Percentiles rank a stretch among this genome's conserved stretches.
phyloP scores from a whole-genome alignment of 2,113 vertebrate genomes.

The Colinus virginianus region DNA sequence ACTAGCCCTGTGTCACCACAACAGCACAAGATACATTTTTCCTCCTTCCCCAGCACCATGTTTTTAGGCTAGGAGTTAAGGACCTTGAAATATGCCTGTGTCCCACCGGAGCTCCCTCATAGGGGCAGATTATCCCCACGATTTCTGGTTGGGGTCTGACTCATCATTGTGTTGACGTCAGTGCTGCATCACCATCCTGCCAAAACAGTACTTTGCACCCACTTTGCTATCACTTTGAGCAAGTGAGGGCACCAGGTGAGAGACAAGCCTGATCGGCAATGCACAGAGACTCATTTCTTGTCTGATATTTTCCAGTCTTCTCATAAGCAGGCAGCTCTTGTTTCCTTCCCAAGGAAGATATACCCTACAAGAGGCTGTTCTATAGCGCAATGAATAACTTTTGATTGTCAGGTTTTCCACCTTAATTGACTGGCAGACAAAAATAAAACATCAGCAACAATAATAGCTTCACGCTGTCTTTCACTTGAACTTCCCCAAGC shows the following conservation, averaged over 20 bases:
- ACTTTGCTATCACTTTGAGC: background rate
- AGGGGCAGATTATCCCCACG: accelerated
- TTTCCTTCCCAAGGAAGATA: background rate
- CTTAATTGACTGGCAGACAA: conserved; percentile 13
- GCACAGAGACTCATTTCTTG: background rate
- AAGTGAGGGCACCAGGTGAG: background rate
- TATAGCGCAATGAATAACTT: background rate
- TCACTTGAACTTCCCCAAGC: conserved; percentile 20
- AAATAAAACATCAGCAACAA: conserved; percentile 3
- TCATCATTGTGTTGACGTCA: accelerated
- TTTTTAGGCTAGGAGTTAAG: background rate
- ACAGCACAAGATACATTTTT: background rate
- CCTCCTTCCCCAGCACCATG: background rate
- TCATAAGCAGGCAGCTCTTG: background rate
- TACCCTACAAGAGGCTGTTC: background rate
- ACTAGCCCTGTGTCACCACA: accelerated
- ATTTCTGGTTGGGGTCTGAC: background rate
- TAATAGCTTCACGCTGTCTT: background rate
- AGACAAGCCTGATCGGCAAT: background rate
- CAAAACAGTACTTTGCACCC: background rate
- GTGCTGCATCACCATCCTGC: accelerated
- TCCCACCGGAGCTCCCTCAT: background rate
- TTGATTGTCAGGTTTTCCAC: background rate
- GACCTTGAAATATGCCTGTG: background rate
- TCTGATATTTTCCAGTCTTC: background rate